Evolutionary conservation across 37 sponge, comb jelly and placozoan genomes (phyloP).

Genomic region (Diacarnus erythraeanus): DNA sequence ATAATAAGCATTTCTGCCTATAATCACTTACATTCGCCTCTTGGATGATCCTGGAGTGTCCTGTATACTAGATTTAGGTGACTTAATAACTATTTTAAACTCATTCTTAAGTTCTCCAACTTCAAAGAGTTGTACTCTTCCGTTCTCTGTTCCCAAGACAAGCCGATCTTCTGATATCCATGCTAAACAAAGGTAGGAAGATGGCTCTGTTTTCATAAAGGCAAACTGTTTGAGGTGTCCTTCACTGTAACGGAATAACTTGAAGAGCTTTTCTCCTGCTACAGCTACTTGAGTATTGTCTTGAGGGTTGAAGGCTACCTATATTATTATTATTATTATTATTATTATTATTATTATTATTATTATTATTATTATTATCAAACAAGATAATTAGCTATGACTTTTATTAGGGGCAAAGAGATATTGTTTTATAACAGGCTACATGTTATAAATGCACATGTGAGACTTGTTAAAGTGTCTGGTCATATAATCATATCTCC

Average conservation of each 20-base stretch:
- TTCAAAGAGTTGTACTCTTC: slow-evolving; percentile 91
- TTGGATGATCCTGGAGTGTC: not conserved
- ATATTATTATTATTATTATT: not conserved
- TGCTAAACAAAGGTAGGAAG: slow-evolving; percentile 85
- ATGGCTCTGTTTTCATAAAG: slow-evolving; percentile 79
- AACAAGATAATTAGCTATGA: too few species aligned
- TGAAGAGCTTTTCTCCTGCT: slow-evolving; percentile 90
- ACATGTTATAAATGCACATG: too few species aligned
- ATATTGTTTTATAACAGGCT: too few species aligned
- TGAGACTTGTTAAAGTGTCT: too few species aligned
- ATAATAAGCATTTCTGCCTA: too few species aligned
- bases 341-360: too few species aligned
- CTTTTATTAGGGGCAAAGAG: too few species aligned
- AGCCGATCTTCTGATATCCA: slow-evolving; percentile 92
- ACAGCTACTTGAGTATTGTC: slow-evolving; percentile 96
- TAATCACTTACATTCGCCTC: not conserved
- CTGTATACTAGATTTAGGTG: not conserved
- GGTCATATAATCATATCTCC: not conserved
- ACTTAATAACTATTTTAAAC: slow-evolving; percentile 41
- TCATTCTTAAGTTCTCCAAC: slow-evolving; percentile 91
- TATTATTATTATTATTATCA: too few species aligned
- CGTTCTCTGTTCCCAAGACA: slow-evolving; percentile 78
- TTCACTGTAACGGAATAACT: slow-evolving; percentile 88
- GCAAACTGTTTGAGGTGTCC: slow-evolving; percentile 89
- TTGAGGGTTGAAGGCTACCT: slow-evolving; percentile 97